These are phyloP conservation scores for Brenthis hecate DNA, from an alignment of 2,888 invertebrate genomes.

Conservation along the genomic window DNA sequence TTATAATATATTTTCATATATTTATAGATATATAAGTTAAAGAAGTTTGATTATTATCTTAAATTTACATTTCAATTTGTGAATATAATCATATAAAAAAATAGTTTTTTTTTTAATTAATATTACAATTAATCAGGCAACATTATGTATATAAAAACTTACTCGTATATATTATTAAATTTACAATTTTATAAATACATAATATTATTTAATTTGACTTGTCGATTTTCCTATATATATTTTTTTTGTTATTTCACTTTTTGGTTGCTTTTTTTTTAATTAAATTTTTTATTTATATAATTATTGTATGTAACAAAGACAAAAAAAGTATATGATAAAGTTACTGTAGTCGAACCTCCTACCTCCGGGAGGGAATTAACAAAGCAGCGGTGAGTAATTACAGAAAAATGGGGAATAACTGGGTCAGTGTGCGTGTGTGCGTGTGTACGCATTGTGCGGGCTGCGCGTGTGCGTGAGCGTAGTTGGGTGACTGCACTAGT, in stretches of 20 bases:
- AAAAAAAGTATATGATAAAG: neutral
- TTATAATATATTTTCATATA: neutral
- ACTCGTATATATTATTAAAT: no score
- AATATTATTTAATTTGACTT: no score
- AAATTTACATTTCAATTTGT: no score
- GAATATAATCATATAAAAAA: no score
- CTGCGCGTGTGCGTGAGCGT: slow-evolving; percentile 36
- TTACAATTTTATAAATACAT: no score
- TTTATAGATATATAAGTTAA: no score
- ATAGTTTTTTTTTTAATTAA: no score
- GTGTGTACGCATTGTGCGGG: neutral
- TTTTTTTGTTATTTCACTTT: no score
- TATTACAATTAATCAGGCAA: no score
- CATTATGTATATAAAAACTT: no score
- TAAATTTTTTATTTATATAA: neutral
- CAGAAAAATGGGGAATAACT: slow-evolving; percentile 78
- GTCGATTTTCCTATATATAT: no score
- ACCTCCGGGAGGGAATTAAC: slow-evolving; percentile 57
- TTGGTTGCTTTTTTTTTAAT: neutral
- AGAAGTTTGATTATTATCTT: no score
- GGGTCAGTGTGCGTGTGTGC: slow-evolving; percentile 68
- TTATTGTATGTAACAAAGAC: neutral
- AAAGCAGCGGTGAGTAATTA: slow-evolving; percentile 77
- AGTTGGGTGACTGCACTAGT: slow-evolving; percentile 37
- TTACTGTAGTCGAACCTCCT: slow-evolving; percentile 38